These are phyloP conservation scores for Manis crassicaudata DNA, from an alignment of 2,797 vertebrate species.

Conservation along the genomic window DNA sequence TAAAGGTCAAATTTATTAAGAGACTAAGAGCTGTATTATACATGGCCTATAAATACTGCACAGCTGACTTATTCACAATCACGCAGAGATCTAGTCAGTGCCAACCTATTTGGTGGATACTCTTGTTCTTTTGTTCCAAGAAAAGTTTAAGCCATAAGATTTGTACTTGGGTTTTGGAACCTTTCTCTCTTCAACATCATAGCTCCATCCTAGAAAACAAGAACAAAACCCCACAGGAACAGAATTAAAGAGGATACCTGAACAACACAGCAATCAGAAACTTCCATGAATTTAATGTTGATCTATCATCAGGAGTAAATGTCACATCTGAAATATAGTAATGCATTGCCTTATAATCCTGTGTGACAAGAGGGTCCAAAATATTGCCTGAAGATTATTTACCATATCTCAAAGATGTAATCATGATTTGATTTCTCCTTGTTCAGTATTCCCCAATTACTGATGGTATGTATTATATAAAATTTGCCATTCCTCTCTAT, in stretches of 20 bases:
- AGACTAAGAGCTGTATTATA: conserved; percentile 90
- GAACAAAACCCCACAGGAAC: conserved; percentile 47
- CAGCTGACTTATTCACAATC: conserved; percentile 87
- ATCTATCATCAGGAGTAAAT: conserved; percentile 59
- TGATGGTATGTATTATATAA: background rate
- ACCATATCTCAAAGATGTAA: background rate
- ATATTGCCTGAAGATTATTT: conserved; percentile 58
- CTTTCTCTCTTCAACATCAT: conserved; percentile 93
- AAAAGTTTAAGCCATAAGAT: conserved; percentile 98
- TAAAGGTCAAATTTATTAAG: conserved; percentile 93
- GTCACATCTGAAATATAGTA: conserved; percentile 71
- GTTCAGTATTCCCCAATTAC: background rate
- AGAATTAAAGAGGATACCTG: conserved; percentile 72
- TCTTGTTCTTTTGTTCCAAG: conserved; percentile 98
- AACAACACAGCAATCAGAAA: conserved; percentile 56
- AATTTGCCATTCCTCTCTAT: background rate
- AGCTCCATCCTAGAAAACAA: conserved; percentile 94
- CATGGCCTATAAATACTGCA: conserved; percentile 87
- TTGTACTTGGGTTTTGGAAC: conserved; percentile 95
- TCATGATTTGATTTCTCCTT: conserved; percentile 20
- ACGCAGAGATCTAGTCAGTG: conserved; percentile 85
- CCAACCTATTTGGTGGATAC: conserved; percentile 95
- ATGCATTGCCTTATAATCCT: conserved; percentile 64
- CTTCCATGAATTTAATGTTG: conserved; percentile 64
- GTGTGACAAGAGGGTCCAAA: conserved; percentile 72